Percentiles rank a stretch among this genome's conserved stretches.
Evolutionary conservation across 1,140 invertebrate genomes (phyloP).

Genomic region (Drosophila neocordata): DNA sequence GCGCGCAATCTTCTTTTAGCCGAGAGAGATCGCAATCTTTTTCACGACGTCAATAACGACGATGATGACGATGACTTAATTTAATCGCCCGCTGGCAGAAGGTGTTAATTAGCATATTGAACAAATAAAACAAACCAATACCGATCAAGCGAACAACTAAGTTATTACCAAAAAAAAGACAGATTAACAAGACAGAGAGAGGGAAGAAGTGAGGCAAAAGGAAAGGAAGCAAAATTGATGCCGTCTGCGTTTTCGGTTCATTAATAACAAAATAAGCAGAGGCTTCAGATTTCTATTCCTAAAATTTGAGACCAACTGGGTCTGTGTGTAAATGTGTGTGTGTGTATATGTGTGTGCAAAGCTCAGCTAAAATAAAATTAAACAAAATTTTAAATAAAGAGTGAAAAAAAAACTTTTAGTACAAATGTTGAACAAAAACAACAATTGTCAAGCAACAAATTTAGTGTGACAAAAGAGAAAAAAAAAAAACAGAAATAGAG

Average conservation of each 20-base stretch:
- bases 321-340: neutral
- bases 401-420: neutral
- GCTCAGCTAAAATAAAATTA: constrained; percentile 51
- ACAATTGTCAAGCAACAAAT: constrained; percentile 51
- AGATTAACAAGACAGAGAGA: neutral
- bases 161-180: neutral
- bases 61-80: constrained; percentile 68
- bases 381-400: neutral
- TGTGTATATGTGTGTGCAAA: constrained; percentile 45
- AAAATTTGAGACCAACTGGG: constrained; percentile 3
- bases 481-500: neutral
- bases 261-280: constrained; percentile 51
- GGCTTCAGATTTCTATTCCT: constrained; percentile 15
- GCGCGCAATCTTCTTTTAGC: constrained; percentile 11
- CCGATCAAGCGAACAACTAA: no score
- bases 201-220: neutral
- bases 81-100: constrained; percentile 64
- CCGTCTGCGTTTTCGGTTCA: constrained; percentile 61
- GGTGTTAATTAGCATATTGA: constrained; percentile 79
- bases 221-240: constrained; percentile 22
- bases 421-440: constrained; percentile 35
- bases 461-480: constrained; percentile 71
- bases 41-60: no score
- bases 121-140: constrained; percentile 46
- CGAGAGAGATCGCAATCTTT: constrained; percentile 52